A percentile compares a stretch with the other conserved stretches of the same genome.
Evolutionary conservation across 2,888 invertebrate species (phyloP).

Genomic region (Cephus pulcher): DNA sequence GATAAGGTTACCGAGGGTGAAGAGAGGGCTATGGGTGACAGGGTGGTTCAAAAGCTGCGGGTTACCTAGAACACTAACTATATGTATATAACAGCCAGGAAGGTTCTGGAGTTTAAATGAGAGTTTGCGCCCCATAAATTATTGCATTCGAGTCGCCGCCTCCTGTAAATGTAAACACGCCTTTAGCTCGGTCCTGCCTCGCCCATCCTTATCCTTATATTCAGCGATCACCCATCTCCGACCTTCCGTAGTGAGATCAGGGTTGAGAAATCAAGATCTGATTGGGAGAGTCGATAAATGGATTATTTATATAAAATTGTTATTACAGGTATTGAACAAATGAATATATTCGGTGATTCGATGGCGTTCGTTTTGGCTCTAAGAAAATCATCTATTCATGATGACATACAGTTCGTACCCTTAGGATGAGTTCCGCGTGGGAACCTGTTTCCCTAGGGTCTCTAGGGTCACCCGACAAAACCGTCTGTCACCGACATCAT

Average conservation of each 20-base stretch:
- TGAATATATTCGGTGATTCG: neutral
- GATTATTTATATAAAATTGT: neutral
- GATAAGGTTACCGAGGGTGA: neutral
- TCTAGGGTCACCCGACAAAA: slow-evolving; percentile 39
- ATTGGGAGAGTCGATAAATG: neutral
- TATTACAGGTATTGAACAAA: neutral
- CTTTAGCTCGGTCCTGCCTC: neutral
- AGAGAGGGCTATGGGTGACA: neutral
- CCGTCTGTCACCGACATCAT: slow-evolving; percentile 50
- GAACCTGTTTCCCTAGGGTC: slow-evolving; percentile 19
- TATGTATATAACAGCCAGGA: slow-evolving; percentile 42
- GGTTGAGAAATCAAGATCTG: neutral
- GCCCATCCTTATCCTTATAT: neutral
- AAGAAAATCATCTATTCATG: neutral
- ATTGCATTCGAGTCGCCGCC: slow-evolving; percentile 33
- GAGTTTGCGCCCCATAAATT: slow-evolving; percentile 56
- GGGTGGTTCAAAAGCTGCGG: neutral
- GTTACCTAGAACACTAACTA: neutral
- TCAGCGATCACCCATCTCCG: neutral
- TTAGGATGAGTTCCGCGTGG: neutral
- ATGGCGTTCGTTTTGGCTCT: neutral
- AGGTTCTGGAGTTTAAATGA: slow-evolving; percentile 55
- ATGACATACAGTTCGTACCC: neutral
- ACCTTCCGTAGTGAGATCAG: neutral
- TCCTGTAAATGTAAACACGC: neutral